A percentile compares a stretch with the other conserved stretches of the same genome.
These are phyloP conservation scores for Keiferia lycopersicella DNA, from an alignment of 2,888 invertebrate genomes.

Conservation along the genomic window DNA sequence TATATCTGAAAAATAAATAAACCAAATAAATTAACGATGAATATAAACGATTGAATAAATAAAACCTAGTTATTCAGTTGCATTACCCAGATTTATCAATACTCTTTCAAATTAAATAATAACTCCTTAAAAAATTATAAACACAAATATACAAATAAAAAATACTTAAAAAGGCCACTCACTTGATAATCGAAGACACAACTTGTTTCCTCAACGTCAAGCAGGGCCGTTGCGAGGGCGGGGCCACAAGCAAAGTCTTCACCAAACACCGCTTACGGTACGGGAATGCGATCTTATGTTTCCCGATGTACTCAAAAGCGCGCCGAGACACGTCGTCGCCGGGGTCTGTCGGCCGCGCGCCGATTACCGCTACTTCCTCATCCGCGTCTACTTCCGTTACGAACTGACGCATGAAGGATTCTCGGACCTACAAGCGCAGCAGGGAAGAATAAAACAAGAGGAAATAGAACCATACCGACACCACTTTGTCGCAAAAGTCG, in stretches of 20 bases:
- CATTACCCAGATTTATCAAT: too few species aligned
- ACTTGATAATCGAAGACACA: constrained; percentile 94
- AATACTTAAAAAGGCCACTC: constrained; percentile 36
- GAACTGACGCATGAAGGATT: constrained; percentile 99
- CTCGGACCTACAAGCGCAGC: constrained; percentile 85
- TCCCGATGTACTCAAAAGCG: constrained; percentile 69
- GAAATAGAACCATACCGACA: too few species aligned
- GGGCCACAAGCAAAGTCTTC: constrained; percentile 89
- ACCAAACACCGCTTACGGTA: constrained; percentile 93
- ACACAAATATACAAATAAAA: neutral
- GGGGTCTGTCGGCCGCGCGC: constrained; percentile 38
- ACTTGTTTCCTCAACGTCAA: constrained; percentile 90
- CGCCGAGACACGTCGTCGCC: constrained; percentile 59
- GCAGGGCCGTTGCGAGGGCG: constrained; percentile 90
- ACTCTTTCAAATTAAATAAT: too few species aligned
- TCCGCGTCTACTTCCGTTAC: constrained; percentile 93
- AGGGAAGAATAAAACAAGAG: too few species aligned
- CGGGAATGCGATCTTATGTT: constrained; percentile 70
- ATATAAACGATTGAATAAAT: too few species aligned
- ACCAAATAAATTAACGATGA: neutral
- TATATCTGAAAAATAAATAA: neutral
- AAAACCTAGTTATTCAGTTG: neutral
- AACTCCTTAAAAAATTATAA: too few species aligned
- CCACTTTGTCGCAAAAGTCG: too few species aligned
- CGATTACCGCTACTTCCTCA: constrained; percentile 83